phyloP scores from a whole-genome alignment of 2,113 vertebrate species.

The Caretta caretta region DNA sequence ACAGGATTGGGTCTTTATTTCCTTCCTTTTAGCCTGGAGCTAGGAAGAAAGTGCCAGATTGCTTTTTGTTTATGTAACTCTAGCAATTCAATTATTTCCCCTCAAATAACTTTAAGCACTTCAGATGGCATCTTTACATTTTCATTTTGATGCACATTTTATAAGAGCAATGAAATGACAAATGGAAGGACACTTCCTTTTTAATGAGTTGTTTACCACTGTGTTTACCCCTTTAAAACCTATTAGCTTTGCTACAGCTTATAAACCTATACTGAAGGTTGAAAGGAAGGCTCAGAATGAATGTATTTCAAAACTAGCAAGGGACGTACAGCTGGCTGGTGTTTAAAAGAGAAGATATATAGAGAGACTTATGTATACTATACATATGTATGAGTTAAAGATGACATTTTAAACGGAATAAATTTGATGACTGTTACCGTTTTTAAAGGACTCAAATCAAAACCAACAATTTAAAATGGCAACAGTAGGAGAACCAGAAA shows the following conservation, averaged over 20 bases:
- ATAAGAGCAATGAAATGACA: not conserved
- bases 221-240: not conserved
- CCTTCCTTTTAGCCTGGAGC: not conserved
- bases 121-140: not conserved
- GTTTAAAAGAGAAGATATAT: not conserved
- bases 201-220: not conserved
- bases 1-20: not conserved
- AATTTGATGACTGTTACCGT: not conserved
- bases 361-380: not conserved
- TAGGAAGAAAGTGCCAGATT: not conserved
- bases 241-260: not conserved
- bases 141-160: not conserved
- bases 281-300: not conserved
- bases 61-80: not conserved
- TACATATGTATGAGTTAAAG: not conserved
- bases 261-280: not conserved
- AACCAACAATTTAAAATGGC: not conserved
- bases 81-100: not conserved
- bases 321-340: not conserved
- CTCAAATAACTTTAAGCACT: not conserved
- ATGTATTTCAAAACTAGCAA: not conserved
- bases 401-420: not conserved
- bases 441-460: slow-evolving; percentile 10
- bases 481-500: not conserved
- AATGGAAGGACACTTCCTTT: not conserved